Evolutionary conservation across 2,113 vertebrate genomes (phyloP).

Genomic region (Psammodynastes pulverulentus): DNA sequence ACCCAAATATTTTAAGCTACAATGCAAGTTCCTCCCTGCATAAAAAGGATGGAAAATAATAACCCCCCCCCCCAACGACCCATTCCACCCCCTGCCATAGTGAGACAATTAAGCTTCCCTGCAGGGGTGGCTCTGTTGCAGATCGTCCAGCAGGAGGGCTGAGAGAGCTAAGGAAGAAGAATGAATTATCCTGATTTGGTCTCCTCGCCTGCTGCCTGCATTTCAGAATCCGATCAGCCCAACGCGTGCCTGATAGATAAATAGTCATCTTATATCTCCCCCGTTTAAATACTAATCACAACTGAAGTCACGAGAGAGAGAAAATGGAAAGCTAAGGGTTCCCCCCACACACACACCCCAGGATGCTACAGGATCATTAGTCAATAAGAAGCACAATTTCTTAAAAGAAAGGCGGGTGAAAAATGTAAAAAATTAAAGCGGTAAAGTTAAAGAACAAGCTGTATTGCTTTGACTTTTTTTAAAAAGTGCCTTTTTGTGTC

Average conservation of each 20-base stretch:
- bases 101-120: constrained; percentile 14
- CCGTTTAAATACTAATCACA: constrained; percentile 27
- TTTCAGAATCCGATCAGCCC: constrained; percentile 23
- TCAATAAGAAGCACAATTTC: neutral
- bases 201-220: neutral
- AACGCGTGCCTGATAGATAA: constrained; percentile 26
- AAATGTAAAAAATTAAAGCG: no score
- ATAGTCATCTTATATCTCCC: constrained; percentile 18
- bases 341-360: no score
- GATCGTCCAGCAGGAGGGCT: constrained; percentile 16
- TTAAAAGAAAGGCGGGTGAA: neutral
- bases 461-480: no score
- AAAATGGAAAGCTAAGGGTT: neutral
- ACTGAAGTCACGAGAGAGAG: constrained; percentile 3
- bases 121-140: neutral
- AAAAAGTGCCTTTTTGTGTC: no score
- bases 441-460: no score
- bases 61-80: no score
- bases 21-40: neutral
- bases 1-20: neutral
- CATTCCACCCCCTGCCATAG: neutral
- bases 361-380: neutral
- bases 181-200: constrained; percentile 25
- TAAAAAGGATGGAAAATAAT: neutral
- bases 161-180: neutral